Percentiles rank a stretch among this genome's conserved stretches.
phyloP scores from a whole-genome alignment of 2,888 invertebrate species.

The Hirtodrosophila duncani region DNA sequence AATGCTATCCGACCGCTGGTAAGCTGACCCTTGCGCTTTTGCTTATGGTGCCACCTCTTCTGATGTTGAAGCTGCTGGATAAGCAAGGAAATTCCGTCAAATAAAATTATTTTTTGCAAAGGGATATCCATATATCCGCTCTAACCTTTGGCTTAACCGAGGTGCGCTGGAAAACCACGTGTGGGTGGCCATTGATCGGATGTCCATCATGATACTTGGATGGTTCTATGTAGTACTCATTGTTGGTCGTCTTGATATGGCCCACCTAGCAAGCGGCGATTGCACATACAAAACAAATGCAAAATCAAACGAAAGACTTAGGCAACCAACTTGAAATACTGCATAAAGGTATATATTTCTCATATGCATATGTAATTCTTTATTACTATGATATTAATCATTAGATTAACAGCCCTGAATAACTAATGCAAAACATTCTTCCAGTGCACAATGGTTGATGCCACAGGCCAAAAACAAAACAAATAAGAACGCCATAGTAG shows the following conservation, averaged over 20 bases:
- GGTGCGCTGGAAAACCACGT: slow-evolving; percentile 84
- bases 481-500: too few relatives aligned
- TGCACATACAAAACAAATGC: neutral
- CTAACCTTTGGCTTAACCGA: slow-evolving; percentile 79
- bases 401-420: too few relatives aligned
- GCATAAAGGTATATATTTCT: too few relatives aligned
- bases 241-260: slow-evolving; percentile 82
- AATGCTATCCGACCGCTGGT: slow-evolving; percentile 33
- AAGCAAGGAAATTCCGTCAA: too few relatives aligned
- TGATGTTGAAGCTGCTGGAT: slow-evolving; percentile 22
- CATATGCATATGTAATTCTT: too few relatives aligned
- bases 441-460: too few relatives aligned
- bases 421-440: too few relatives aligned
- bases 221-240: slow-evolving; percentile 87
- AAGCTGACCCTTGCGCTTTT: slow-evolving; percentile 41
- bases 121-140: too few relatives aligned
- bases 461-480: too few relatives aligned
- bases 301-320: slow-evolving; percentile 24
- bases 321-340: slow-evolving; percentile 18
- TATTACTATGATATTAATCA: too few relatives aligned
- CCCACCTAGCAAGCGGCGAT: slow-evolving; percentile 80
- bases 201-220: slow-evolving; percentile 80
- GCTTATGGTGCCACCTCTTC: slow-evolving; percentile 38
- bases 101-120: neutral
- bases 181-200: slow-evolving; percentile 80